Percentiles rank a stretch among this genome's conserved stretches.
These are phyloP conservation scores for Bellardia bayeri DNA, from an alignment of 2,888 invertebrate species.

Conservation along the genomic window DNA sequence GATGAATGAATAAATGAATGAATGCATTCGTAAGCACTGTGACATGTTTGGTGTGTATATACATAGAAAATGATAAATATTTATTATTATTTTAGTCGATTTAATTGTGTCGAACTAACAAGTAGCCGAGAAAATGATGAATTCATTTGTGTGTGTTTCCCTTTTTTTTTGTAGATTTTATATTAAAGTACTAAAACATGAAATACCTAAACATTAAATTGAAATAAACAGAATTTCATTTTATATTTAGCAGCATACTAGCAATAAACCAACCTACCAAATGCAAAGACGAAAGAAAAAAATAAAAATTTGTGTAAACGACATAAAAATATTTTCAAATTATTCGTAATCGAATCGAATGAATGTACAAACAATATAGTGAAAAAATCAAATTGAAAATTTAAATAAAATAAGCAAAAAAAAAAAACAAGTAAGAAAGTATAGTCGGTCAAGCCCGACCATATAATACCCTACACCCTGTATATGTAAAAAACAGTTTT, in stretches of 20 bases:
- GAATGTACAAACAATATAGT: slow-evolving; percentile 56
- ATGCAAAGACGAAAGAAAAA: slow-evolving; percentile 35
- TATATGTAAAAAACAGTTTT: too few species aligned
- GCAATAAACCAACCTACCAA: slow-evolving; percentile 43
- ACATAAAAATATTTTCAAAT: slow-evolving; percentile 70
- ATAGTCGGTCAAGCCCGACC: too few species aligned
- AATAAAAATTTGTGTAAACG: slow-evolving; percentile 66
- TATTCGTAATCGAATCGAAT: slow-evolving; percentile 59
- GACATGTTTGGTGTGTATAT: not conserved
- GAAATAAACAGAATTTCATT: slow-evolving; percentile 58
- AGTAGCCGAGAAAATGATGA: slow-evolving; percentile 57
- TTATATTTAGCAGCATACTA: slow-evolving; percentile 59
- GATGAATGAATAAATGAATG: slow-evolving; percentile 5
- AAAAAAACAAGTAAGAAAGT: too few species aligned
- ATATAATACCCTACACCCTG: too few species aligned
- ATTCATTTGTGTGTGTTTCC: slow-evolving; percentile 44
- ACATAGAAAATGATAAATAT: slow-evolving; percentile 41
- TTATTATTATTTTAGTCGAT: slow-evolving; percentile 38
- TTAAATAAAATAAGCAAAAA: slow-evolving; percentile 23
- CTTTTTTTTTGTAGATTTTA: slow-evolving; percentile 43
- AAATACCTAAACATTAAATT: slow-evolving; percentile 56
- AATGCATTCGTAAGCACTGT: slow-evolving; percentile 6
- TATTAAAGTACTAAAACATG: slow-evolving; percentile 41
- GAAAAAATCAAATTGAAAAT: slow-evolving; percentile 27
- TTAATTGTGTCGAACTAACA: slow-evolving; percentile 54